Conservation (phyloP, 2,797 vertebrate genomes). For the Anguilla megastoma region DNA sequence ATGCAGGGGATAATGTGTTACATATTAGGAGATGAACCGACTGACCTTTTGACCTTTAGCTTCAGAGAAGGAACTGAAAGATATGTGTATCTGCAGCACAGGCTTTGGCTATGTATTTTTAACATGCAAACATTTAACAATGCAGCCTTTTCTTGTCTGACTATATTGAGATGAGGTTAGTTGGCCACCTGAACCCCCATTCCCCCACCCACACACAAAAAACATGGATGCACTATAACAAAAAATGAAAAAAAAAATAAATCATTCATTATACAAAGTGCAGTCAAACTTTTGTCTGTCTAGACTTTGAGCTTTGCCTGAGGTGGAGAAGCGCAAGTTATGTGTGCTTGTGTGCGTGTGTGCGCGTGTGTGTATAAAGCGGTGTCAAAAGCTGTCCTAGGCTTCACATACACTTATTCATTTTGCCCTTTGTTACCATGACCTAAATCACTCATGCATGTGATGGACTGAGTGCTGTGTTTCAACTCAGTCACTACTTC, state of each 20-base stretch:
- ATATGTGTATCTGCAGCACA: not conserved
- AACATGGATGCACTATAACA: not conserved
- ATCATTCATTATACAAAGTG: not conserved
- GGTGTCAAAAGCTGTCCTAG: not conserved
- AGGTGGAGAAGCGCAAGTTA: not conserved
- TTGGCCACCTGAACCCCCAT: not conserved
- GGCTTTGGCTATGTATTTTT: not conserved
- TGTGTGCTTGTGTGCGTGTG: not conserved
- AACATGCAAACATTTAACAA: not conserved
- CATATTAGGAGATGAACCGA: not conserved
- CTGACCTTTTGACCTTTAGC: not conserved
- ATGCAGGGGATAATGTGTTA: not conserved
- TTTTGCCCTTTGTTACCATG: slow-evolving; percentile 5
- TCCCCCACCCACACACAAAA: not conserved
- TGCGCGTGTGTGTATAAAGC: not conserved
- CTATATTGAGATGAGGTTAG: not conserved
- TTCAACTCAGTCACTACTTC: not conserved
- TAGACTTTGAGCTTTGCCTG: not conserved
- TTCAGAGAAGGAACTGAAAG: not conserved
- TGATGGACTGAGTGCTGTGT: not conserved
- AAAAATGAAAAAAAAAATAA: not conserved
- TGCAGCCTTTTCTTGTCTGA: not conserved
- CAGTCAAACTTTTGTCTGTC: not conserved
- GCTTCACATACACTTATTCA: not conserved
- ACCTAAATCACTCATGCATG: not conserved